phyloP scores from a whole-genome alignment of 2,113 vertebrate genomes.

The Brachionichthys hirsutus region DNA sequence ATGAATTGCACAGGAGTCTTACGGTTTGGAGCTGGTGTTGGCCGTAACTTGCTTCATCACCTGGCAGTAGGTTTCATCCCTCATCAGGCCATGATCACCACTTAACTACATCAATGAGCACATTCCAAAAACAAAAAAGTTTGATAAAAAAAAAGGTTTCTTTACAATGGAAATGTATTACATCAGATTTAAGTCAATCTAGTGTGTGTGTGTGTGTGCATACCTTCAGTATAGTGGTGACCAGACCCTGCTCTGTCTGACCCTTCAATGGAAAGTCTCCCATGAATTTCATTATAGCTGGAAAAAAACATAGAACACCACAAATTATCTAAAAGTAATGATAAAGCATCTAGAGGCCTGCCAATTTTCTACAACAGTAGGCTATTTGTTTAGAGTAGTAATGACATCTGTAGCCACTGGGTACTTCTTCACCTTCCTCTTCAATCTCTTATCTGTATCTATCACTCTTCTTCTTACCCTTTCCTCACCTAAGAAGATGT shows the following conservation, averaged over 20 bases:
- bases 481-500: constrained; percentile 88
- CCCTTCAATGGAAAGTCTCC: constrained; percentile 88
- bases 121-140: neutral
- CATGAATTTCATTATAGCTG: constrained; percentile 98
- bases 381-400: neutral
- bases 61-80: constrained; percentile 93
- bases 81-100: constrained; percentile 83
- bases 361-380: too few species aligned
- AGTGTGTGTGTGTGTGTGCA: neutral
- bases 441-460: constrained; percentile 4
- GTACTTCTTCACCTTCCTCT: neutral
- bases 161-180: too few species aligned
- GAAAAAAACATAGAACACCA: constrained; percentile 16
- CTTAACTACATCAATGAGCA: constrained; percentile 78
- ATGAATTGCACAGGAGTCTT: constrained; percentile 58
- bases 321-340: neutral
- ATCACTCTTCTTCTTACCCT: constrained; percentile 11
- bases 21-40: constrained; percentile 92
- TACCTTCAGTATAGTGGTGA: constrained; percentile 88
- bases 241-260: constrained; percentile 84
- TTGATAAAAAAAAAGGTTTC: neutral
- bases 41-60: constrained; percentile 91
- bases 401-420: neutral
- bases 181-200: too few species aligned
- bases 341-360: neutral